A percentile compares a stretch with the other conserved stretches of the same genome.
phyloP scores from a whole-genome alignment of 2,113 vertebrate genomes.

The Notechis scutatus region DNA sequence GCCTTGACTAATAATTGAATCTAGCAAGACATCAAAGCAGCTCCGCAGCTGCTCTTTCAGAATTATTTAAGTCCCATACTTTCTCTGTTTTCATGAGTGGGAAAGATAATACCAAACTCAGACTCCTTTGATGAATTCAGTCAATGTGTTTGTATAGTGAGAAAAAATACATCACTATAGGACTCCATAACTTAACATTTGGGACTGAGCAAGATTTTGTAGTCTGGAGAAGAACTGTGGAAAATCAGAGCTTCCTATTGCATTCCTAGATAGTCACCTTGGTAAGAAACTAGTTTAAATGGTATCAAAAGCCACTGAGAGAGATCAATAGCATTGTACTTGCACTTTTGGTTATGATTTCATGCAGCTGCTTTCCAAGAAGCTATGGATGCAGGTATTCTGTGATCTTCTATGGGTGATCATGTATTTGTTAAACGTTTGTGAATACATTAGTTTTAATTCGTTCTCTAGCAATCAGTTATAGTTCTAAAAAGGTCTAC shows the following conservation, averaged over 20 bases:
- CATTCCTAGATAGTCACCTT: not conserved
- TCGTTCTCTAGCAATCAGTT: not conserved
- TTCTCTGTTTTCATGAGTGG: not conserved
- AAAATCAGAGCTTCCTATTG: not conserved
- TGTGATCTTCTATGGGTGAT: not conserved
- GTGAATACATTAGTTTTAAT: not conserved
- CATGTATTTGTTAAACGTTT: not conserved
- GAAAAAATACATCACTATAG: not conserved
- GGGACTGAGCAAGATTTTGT: not conserved
- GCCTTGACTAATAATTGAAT: not conserved
- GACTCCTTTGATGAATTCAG: not conserved
- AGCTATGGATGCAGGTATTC: not conserved
- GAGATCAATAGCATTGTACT: not conserved
- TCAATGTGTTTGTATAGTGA: not conserved
- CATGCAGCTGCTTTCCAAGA: slow-evolving; percentile 11
- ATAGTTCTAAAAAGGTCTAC: not conserved
- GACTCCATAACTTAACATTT: not conserved
- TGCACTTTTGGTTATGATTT: not conserved
- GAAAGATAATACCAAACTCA: not conserved
- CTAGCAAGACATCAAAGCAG: not conserved
- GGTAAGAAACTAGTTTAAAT: not conserved
- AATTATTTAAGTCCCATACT: not conserved
- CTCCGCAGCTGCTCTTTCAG: not conserved
- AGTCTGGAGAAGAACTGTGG: not conserved
- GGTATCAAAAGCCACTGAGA: not conserved